These are phyloP conservation scores for Spilogale gracilis DNA, from an alignment of 2,113 vertebrate species.

Conservation along the genomic window DNA sequence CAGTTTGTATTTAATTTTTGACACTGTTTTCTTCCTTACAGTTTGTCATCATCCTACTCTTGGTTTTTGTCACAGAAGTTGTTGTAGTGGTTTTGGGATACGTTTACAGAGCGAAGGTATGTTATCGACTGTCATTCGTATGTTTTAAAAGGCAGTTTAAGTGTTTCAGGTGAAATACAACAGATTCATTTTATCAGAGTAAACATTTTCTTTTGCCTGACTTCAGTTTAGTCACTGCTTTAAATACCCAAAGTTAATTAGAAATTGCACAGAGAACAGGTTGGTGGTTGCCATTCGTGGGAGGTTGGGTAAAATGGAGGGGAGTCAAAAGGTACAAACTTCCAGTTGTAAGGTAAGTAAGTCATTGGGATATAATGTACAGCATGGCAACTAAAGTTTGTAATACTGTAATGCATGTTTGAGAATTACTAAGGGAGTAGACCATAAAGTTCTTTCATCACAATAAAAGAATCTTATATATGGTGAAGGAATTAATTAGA, in stretches of 20 bases:
- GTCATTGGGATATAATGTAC: not conserved
- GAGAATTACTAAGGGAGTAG: not conserved
- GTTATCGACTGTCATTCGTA: constrained; percentile 31
- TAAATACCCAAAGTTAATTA: constrained; percentile 14
- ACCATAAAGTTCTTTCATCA: not conserved
- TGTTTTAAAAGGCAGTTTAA: constrained; percentile 8
- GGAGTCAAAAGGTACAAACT: not conserved
- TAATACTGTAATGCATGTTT: not conserved
- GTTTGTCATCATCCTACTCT: constrained; percentile 97
- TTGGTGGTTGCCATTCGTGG: not conserved
- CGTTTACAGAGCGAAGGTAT: constrained; percentile 98
- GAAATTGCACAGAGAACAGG: not conserved
- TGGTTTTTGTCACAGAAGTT: constrained; percentile 98
- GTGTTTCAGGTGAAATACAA: constrained; percentile 17
- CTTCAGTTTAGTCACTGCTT: constrained; percentile 27
- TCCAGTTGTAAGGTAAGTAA: not conserved
- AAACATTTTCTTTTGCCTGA: constrained; percentile 36
- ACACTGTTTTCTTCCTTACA: constrained; percentile 85
- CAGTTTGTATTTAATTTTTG: constrained; percentile 13
- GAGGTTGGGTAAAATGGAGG: not conserved
- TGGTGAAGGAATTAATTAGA: not conserved
- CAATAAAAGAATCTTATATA: not conserved
- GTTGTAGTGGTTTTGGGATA: constrained; percentile 98
- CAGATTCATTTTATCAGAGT: not conserved
- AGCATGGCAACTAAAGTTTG: not conserved